Percentiles rank a stretch among this genome's conserved stretches.
These are phyloP conservation scores for Calycopis cecrops DNA, from an alignment of 1,140 invertebrate genomes.

Conservation along the genomic window DNA sequence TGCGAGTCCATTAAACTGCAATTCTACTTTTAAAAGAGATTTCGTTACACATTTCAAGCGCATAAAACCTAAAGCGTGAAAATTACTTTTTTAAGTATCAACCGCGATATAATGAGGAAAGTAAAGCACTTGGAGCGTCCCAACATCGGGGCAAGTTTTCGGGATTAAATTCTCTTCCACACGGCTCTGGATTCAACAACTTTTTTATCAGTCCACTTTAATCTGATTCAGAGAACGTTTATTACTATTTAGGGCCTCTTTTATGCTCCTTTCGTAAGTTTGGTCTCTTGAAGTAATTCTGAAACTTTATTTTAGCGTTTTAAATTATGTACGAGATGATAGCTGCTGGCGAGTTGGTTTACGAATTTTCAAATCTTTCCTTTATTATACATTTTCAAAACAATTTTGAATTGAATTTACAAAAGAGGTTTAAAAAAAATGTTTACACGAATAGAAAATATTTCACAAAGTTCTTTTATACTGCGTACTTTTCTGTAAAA, in stretches of 20 bases:
- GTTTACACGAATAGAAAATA: too few relatives aligned
- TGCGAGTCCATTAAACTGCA: too few relatives aligned
- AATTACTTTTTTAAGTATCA: background rate
- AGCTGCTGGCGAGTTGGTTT: too few relatives aligned
- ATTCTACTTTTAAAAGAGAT: too few relatives aligned
- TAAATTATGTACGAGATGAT: too few relatives aligned
- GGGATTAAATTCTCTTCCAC: constrained; percentile 17
- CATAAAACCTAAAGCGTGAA: background rate
- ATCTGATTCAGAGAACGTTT: constrained; percentile 27
- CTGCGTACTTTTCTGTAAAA: too few relatives aligned
- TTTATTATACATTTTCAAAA: background rate
- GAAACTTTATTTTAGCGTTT: background rate
- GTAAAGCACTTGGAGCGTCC: background rate
- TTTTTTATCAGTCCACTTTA: constrained; percentile 26
- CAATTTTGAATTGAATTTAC: too few relatives aligned
- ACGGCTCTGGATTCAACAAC: constrained; percentile 20
- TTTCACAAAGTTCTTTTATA: too few relatives aligned
- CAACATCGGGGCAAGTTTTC: constrained; percentile 1
- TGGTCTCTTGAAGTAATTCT: constrained; percentile 5
- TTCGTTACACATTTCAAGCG: too few relatives aligned
- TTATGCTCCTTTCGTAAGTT: constrained; percentile 12
- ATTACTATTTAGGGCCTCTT: constrained; percentile 26
- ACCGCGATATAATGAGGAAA: constrained; percentile 6
- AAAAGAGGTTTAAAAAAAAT: too few relatives aligned
- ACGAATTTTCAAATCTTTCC: too few relatives aligned